Evolutionary conservation across 2,888 invertebrate species (phyloP).

Genomic region (Gymnosoma rotundatum): DNA sequence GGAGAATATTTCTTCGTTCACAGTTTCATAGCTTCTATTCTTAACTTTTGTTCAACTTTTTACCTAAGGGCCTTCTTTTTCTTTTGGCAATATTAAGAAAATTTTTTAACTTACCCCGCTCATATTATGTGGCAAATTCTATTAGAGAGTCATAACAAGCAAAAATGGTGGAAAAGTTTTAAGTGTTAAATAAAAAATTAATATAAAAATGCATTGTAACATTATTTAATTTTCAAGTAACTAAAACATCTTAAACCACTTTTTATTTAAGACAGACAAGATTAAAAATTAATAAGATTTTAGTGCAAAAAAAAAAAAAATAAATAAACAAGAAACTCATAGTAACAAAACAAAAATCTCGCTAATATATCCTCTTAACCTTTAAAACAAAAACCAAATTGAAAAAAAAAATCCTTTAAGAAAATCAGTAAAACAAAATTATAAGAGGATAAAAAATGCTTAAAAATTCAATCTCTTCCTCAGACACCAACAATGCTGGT

Average conservation of each 20-base stretch:
- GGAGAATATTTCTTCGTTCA: no score
- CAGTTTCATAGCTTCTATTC: no score
- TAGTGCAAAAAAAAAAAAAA: background rate
- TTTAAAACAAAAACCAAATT: slow-evolving; percentile 41
- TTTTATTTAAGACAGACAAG: background rate
- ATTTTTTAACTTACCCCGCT: no score
- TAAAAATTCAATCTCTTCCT: slow-evolving; percentile 28
- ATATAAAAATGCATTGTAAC: no score
- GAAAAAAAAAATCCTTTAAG: slow-evolving; percentile 30
- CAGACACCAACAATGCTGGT: slow-evolving; percentile 9
- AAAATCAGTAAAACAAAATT: slow-evolving; percentile 5
- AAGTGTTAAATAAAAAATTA: no score
- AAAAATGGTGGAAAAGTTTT: no score
- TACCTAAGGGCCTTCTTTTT: no score
- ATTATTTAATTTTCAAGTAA: no score
- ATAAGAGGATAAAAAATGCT: slow-evolving; percentile 27
- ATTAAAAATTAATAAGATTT: slow-evolving; percentile 11
- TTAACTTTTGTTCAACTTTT: no score
- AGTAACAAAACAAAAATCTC: slow-evolving; percentile 8
- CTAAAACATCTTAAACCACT: slow-evolving; percentile 5
- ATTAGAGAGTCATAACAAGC: no score
- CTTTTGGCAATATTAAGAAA: no score
- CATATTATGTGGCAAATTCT: no score
- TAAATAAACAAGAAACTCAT: background rate
- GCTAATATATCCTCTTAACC: slow-evolving; percentile 65